Evolutionary conservation across 2,797 vertebrate species (phyloP).

Genomic region (Eulemur mongoz): DNA sequence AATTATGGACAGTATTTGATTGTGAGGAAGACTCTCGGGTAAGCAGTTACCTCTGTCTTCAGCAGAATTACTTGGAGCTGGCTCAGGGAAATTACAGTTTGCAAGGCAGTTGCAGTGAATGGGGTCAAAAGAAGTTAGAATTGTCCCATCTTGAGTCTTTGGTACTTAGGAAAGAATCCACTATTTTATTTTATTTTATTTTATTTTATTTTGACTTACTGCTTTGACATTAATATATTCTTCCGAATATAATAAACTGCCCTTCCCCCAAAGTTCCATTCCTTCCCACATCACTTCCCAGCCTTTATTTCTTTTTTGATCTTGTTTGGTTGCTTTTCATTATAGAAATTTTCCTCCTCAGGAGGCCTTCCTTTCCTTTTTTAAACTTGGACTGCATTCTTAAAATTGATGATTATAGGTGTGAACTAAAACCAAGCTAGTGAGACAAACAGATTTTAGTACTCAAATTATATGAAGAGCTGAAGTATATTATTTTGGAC

Average conservation of each 20-base stretch:
- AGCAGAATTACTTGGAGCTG: neutral
- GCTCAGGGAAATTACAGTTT: neutral
- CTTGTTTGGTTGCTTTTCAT: neutral
- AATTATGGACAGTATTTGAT: neutral
- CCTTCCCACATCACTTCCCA: neutral
- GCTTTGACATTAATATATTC: neutral
- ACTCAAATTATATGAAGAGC: constrained; percentile 13
- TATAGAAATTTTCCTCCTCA: neutral
- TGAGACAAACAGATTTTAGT: constrained; percentile 19
- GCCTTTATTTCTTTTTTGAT: neutral
- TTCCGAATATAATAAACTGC: neutral
- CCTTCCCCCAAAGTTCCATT: neutral
- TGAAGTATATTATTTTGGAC: constrained; percentile 4
- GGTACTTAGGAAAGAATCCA: neutral
- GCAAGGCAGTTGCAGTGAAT: neutral
- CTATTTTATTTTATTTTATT: neutral
- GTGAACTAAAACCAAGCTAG: neutral
- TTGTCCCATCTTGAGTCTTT: neutral
- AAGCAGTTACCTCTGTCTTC: constrained; percentile 26
- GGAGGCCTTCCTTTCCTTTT: neutral
- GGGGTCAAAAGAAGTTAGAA: neutral
- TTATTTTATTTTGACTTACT: neutral
- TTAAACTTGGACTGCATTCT: constrained; percentile 16
- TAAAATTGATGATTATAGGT: neutral
- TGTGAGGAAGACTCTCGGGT: neutral